These are phyloP conservation scores for Eueides isabella DNA, from an alignment of 1,140 invertebrate species.

Conservation along the genomic window DNA sequence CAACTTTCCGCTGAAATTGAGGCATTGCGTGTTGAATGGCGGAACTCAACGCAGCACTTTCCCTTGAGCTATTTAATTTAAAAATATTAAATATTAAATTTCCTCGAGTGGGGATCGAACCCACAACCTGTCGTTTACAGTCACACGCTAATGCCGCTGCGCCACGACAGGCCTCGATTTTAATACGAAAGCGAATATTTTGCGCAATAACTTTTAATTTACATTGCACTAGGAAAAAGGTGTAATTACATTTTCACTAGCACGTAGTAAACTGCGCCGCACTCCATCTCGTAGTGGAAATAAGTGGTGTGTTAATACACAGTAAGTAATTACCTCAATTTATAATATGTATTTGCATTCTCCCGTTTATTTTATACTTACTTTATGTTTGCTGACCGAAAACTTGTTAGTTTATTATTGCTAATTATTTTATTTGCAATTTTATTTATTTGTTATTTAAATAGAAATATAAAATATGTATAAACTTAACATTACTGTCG, in stretches of 20 bases:
- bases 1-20: no score
- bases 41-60: no score
- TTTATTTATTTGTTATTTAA: not conserved
- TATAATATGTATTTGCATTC: slow-evolving; percentile 8
- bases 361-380: slow-evolving; percentile 5
- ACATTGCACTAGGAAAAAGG: slow-evolving; percentile 21
- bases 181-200: not conserved
- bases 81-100: no score
- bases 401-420: not conserved
- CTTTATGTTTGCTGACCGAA: slow-evolving; percentile 4
- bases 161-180: no score
- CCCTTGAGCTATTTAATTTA: no score
- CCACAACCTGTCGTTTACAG: no score
- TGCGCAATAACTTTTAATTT: not conserved
- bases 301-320: slow-evolving; percentile 20
- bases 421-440: slow-evolving; percentile 1
- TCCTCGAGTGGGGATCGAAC: no score
- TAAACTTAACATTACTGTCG: no score
- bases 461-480: not conserved
- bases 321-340: slow-evolving; percentile 10
- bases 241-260: slow-evolving; percentile 30
- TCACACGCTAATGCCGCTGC: no score
- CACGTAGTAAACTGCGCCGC: slow-evolving; percentile 27
- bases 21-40: no score
- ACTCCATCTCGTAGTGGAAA: slow-evolving; percentile 24